Percentiles rank a stretch among this genome's conserved stretches.
These are phyloP conservation scores for Serilophus lunatus DNA, from an alignment of 2,113 vertebrate genomes.

Conservation along the genomic window DNA sequence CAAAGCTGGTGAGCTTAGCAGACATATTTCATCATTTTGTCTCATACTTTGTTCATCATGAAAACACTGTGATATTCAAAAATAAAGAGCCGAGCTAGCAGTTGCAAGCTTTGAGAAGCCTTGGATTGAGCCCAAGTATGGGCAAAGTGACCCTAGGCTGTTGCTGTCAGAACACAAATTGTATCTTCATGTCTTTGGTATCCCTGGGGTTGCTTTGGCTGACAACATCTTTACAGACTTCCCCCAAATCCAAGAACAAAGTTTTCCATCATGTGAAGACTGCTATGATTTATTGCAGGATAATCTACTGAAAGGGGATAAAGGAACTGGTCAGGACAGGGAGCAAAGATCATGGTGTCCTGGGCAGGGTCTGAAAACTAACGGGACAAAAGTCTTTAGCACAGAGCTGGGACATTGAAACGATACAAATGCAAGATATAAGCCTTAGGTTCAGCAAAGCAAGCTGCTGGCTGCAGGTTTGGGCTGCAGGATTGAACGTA, in stretches of 20 bases:
- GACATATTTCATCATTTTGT: accelerated
- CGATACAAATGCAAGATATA: neutral
- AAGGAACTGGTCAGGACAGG: neutral
- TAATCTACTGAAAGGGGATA: neutral
- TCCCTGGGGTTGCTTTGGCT: neutral
- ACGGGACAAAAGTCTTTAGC: neutral
- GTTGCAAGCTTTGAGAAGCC: neutral
- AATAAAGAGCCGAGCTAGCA: neutral
- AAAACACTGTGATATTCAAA: neutral
- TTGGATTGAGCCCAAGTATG: neutral
- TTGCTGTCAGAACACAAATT: neutral
- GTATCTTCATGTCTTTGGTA: neutral
- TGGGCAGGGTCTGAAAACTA: neutral
- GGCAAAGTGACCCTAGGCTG: neutral
- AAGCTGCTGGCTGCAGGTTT: neutral
- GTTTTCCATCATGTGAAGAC: neutral
- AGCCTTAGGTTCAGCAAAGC: neutral
- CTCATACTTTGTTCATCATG: neutral
- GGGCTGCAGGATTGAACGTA: neutral
- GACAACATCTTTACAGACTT: neutral
- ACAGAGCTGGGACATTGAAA: neutral
- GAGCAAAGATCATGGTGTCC: neutral
- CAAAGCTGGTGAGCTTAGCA: neutral
- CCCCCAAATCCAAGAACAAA: neutral
- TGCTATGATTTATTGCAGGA: neutral